These are phyloP conservation scores for Hycleus cichorii DNA, from an alignment of 1,140 invertebrate species.

Conservation along the genomic window DNA sequence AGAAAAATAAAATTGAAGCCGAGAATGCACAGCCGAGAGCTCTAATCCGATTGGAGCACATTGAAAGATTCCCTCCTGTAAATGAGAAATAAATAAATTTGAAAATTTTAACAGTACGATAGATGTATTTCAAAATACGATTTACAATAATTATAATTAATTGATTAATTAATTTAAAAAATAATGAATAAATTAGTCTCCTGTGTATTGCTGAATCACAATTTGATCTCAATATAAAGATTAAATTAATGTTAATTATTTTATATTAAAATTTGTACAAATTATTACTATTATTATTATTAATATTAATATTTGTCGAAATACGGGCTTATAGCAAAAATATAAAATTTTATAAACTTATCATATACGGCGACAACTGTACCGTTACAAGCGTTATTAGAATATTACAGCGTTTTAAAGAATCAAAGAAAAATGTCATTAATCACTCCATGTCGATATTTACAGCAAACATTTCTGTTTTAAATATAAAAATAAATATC, in stretches of 20 bases:
- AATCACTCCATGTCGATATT: too few species aligned
- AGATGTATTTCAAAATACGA: not conserved
- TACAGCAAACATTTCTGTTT: too few species aligned
- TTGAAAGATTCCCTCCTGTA: constrained; percentile 3
- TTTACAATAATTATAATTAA: too few species aligned
- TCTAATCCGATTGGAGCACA: constrained; percentile 1
- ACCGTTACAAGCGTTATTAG: constrained; percentile 6
- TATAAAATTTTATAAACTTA: constrained; percentile 12
- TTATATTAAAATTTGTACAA: not conserved
- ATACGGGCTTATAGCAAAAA: constrained; percentile 11
- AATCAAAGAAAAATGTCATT: too few species aligned
- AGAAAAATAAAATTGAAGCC: constrained; percentile 21
- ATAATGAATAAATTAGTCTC: not conserved
- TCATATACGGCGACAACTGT: constrained; percentile 2
- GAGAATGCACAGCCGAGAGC: not conserved
- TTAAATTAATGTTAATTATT: too few species aligned
- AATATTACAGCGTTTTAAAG: too few species aligned
- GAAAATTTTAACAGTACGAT: not conserved
- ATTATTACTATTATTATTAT: not conserved
- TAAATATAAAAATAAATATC: too few species aligned
- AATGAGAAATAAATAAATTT: not conserved
- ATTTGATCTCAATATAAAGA: not conserved
- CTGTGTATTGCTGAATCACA: constrained; percentile 6
- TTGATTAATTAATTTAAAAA: not conserved
- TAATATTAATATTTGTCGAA: constrained; percentile 2